Evolutionary conservation across 1,140 invertebrate species (phyloP).

Genomic region (Eurosta solidaginis): DNA sequence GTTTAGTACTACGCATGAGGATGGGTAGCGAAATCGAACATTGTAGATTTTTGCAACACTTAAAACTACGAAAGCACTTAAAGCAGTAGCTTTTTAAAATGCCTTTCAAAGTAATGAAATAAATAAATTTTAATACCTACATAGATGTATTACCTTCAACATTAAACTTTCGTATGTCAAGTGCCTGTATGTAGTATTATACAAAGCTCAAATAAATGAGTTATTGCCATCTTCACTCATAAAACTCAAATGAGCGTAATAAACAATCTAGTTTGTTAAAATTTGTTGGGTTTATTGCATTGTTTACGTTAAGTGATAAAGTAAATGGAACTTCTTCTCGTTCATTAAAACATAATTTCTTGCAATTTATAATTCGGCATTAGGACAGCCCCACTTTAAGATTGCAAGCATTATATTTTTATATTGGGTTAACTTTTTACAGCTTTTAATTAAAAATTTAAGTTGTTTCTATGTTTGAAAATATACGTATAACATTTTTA

Average conservation of each 20-base stretch:
- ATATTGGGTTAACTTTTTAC: background rate
- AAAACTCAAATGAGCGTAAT: slow-evolving; percentile 10
- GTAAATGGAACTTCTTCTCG: background rate
- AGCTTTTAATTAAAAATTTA: background rate
- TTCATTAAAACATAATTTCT: background rate
- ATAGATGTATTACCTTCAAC: no score
- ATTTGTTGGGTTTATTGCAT: background rate
- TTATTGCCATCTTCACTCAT: background rate
- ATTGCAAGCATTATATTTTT: no score
- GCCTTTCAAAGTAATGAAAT: no score
- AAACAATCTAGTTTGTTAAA: slow-evolving; percentile 13
- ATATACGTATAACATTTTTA: no score
- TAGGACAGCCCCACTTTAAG: background rate
- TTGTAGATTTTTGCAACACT: no score
- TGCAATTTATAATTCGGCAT: background rate
- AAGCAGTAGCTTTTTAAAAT: no score
- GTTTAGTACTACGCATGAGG: no score
- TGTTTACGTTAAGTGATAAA: background rate
- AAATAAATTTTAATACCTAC: no score
- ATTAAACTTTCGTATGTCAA: no score
- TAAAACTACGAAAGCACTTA: no score
- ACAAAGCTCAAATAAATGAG: background rate
- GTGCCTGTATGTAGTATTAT: background rate
- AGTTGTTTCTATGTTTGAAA: background rate
- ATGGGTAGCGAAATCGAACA: no score